Conservation (phyloP, 2,888 invertebrate genomes). For the Busseola fusca region DNA sequence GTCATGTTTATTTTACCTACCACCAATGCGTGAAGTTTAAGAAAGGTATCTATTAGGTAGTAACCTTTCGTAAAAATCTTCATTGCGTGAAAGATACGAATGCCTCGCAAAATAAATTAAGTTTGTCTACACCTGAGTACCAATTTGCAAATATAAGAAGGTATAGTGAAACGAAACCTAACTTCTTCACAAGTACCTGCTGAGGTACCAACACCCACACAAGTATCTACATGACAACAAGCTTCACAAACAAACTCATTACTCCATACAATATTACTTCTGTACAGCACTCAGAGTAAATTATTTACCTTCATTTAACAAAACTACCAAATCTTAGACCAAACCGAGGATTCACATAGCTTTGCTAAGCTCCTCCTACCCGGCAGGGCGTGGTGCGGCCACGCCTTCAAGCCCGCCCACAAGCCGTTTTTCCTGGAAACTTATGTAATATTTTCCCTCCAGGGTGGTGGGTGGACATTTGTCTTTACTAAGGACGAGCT, state of each 20-base stretch:
- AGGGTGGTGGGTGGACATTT: constrained; percentile 81
- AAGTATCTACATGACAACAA: constrained; percentile 9
- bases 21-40: neutral
- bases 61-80: no score
- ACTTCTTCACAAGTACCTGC: neutral
- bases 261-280: constrained; percentile 42
- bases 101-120: neutral
- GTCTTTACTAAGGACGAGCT: constrained; percentile 72
- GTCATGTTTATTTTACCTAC: neutral
- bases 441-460: constrained; percentile 74
- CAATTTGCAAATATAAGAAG: constrained; percentile 6
- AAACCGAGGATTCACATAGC: constrained; percentile 40
- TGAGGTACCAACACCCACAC: neutral
- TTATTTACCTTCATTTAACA: constrained; percentile 62
- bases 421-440: constrained; percentile 64
- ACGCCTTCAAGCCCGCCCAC: constrained; percentile 64
- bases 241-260: constrained; percentile 58
- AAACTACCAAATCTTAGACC: constrained; percentile 50
- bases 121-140: neutral
- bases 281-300: constrained; percentile 60
- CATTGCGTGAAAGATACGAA: neutral
- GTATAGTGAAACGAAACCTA: neutral
- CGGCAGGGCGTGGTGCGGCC: constrained; percentile 63
- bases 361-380: constrained; percentile 55
- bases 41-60: neutral